A percentile compares a stretch with the other conserved stretches of the same genome.
phyloP scores from a whole-genome alignment of 2,113 vertebrate species.

The Chaetops frenatus region DNA sequence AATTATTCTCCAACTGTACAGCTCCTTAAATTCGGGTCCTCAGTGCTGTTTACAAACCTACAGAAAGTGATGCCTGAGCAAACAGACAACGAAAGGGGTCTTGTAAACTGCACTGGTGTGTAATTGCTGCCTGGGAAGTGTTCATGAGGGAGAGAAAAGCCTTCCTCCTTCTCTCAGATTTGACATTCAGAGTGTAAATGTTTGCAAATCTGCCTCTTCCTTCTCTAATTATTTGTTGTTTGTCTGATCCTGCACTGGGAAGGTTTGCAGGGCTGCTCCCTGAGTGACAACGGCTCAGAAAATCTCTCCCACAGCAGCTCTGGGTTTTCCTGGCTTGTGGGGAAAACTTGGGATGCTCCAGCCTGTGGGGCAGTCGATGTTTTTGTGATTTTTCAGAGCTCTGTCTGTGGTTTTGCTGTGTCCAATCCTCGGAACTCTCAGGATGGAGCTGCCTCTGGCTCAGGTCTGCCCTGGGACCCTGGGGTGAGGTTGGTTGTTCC shows the following conservation, averaged over 20 bases:
- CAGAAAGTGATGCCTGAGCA: not conserved
- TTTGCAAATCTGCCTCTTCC: not conserved
- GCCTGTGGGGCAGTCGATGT: not conserved
- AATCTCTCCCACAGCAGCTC: fast-evolving
- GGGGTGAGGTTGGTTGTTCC: not conserved
- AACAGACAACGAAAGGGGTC: not conserved
- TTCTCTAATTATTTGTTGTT: not conserved
- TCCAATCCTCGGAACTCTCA: not conserved
- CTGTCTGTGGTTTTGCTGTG: not conserved
- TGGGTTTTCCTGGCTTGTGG: not conserved
- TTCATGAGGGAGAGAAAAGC: not conserved
- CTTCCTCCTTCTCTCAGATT: not conserved
- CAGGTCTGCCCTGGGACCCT: not conserved
- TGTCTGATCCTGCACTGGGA: not conserved
- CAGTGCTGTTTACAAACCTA: not conserved
- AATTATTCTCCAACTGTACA: not conserved
- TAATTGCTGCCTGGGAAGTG: conserved; percentile 1
- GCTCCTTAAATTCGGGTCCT: not conserved
- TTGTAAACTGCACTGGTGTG: not conserved
- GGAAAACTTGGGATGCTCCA: not conserved
- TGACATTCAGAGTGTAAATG: not conserved
- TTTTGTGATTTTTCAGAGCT: not conserved
- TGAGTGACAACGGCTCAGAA: not conserved
- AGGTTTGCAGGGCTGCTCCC: not conserved
- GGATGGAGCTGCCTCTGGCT: not conserved